Base-by-base conservation (phyloP, 2,113 vertebrate genomes). In the Strigops habroptila region DNA sequence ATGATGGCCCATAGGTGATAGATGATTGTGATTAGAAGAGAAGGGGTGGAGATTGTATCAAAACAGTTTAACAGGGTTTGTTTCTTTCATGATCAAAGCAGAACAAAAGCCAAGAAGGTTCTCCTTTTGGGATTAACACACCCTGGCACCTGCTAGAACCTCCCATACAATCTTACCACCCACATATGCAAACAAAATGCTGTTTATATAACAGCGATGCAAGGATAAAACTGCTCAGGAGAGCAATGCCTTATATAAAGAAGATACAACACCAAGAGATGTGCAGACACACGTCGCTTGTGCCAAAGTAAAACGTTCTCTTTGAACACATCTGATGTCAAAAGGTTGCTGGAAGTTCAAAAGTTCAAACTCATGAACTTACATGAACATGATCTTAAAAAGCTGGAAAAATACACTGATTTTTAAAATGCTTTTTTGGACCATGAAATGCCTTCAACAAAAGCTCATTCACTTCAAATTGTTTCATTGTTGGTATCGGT, bases 401-500 rank as follows among this genome's bases (percentile, higher is more conserved):
- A 85, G 6, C 3, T 52, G 15, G 24, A 10, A 64, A 86, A 94
- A 75, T 7, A 53, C 1, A 74, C 0, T 52, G 27, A 49, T 41
- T 86, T 94, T 82, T 85, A 55, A 60, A 75, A 59, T 30, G 10
- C 6, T 55, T 64, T 78, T 37, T 52, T 68, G 12, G 27, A 73
- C 23, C 25, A 24, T 25, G 15, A 86, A 88, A 65, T 9, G 14
- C 14, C 51, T 93, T 59, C 23, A 35, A 35, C 48, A 83, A 53
- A 77, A 71, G 23, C 24, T 44, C 1, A 0, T 25, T 57, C 0
- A 1, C 21, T 44, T 67, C 27, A 8, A 68, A 18, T 31, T 21
- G 3, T 57, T 85, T 80, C 14, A 6, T 11, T 63, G 35, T 7
- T 48, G 49, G 24, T 57, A 23, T 9, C 31, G 41, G 17, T 18